Evolutionary conservation across 2,888 invertebrate genomes (phyloP).

Genomic region (Eugnorisma glareosa): DNA sequence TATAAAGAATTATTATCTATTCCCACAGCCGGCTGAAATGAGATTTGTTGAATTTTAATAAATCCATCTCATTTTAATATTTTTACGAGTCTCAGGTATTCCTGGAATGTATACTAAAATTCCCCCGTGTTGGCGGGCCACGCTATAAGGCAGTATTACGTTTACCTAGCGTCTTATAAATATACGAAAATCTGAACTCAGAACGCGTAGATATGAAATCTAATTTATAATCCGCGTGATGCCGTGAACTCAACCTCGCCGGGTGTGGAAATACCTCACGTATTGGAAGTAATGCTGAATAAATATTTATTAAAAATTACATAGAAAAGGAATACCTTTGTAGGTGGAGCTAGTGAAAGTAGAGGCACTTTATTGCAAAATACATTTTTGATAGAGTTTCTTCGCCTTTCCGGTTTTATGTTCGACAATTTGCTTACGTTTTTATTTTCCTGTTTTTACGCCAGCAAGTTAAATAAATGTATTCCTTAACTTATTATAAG

Average conservation of each 20-base stretch:
- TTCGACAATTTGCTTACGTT: constrained; percentile 27
- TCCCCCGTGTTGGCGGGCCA: constrained; percentile 41
- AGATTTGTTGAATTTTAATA: constrained; percentile 75
- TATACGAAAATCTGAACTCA: constrained; percentile 68
- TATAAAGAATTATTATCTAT: constrained; percentile 64
- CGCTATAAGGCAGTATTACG: constrained; percentile 55
- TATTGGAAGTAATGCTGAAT: constrained; percentile 79
- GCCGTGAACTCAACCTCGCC: constrained; percentile 68
- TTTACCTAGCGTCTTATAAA: constrained; percentile 60
- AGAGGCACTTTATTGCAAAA: constrained; percentile 57
- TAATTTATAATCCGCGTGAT: constrained; percentile 81
- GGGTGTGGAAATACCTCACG: constrained; percentile 75
- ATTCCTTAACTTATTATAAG: neutral
- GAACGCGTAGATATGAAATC: constrained; percentile 77
- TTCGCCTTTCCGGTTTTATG: constrained; percentile 42
- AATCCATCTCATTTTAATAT: constrained; percentile 75
- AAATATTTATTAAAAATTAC: constrained; percentile 88
- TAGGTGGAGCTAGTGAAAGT: constrained; percentile 57
- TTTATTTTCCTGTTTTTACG: constrained; percentile 35
- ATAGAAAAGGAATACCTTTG: constrained; percentile 70
- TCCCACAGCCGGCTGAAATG: constrained; percentile 60
- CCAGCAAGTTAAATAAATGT: neutral
- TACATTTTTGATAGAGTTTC: constrained; percentile 59
- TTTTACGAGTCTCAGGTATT: constrained; percentile 63
- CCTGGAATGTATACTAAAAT: constrained; percentile 58